Conservation (phyloP, 2,888 invertebrate genomes). For the Heteropelma amictum region DNA sequence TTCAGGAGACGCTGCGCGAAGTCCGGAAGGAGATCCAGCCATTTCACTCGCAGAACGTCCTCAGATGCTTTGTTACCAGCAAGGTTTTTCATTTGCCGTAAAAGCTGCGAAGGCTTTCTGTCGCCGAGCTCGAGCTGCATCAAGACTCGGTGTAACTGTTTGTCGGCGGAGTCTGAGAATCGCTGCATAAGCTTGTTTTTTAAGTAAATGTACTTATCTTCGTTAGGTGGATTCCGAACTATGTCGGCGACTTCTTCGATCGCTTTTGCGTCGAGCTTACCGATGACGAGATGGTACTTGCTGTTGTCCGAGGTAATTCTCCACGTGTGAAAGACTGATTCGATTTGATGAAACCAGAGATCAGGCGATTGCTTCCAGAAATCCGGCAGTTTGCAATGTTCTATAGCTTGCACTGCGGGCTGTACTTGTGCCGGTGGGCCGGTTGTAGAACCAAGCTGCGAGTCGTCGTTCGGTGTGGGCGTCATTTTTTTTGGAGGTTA, state of each 20-base stretch:
- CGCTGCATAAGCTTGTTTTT: neutral
- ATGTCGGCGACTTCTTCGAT: neutral
- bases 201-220: neutral
- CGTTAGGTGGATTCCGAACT: neutral
- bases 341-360: neutral
- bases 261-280: neutral
- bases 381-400: neutral
- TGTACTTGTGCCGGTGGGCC: no score
- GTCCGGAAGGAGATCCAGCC: neutral
- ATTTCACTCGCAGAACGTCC: neutral
- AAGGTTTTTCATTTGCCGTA: neutral
- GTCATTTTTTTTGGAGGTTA: no score
- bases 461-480: no score
- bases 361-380: neutral
- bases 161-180: neutral
- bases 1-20: neutral
- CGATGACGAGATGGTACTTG: neutral
- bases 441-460: no score
- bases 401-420: neutral
- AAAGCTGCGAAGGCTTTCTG: neutral
- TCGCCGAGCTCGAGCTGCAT: neutral
- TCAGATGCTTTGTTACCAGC: no score
- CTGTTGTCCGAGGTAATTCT: neutral
- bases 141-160: neutral
- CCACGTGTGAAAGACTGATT: neutral